Base-by-base conservation (phyloP, 2,113 vertebrate genomes). In the Lagopus leucura region DNA sequence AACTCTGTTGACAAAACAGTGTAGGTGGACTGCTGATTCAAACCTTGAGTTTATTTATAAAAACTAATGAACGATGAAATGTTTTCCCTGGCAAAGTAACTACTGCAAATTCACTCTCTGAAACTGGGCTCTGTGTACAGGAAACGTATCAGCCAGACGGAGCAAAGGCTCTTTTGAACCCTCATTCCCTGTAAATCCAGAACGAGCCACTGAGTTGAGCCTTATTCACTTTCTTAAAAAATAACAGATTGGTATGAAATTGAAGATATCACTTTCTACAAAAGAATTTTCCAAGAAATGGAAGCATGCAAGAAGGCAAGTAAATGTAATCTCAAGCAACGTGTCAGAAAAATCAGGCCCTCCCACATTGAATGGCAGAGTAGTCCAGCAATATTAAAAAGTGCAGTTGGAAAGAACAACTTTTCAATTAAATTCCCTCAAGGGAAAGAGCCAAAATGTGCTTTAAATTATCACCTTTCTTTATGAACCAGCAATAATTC, bases 401-500 rank as follows among this genome's bases (percentile, higher is more conserved):
- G 48, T 64, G 40, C 40, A 42, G 58, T 30, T 81, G 32, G 47
- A 80, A 89, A 86, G 25, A 71, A 66, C 30, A n/a, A 2, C 7
- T 97, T 92, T 77, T 81, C 73, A 54, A 32, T 60, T 61, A 75
- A 94, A 80, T 64, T 65, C 12, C 42, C 55, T 52, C 64, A 87
- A 85, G 57, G 82, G 77, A 95, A 93, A 54, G 42, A 95, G 25
- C 13, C 47, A 63, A 61, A 87, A 79, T n/a, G 45, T 66, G 24
- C 58, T 85, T 79, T 40, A 93, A 93, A 96, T 83, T 47, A 89
- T 92, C 89, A 76, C 82, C 60, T 93, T 75, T 93, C 65, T 64
- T 72, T 75, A 32, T 73, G 86, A 78, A 76, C 38, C 52, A 77
- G 65, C 22, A 71, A 64, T 89, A 94, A 89, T 24, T 76, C 70